Conservation (phyloP, 2,888 invertebrate species). For the Hanleya hanleyi region DNA sequence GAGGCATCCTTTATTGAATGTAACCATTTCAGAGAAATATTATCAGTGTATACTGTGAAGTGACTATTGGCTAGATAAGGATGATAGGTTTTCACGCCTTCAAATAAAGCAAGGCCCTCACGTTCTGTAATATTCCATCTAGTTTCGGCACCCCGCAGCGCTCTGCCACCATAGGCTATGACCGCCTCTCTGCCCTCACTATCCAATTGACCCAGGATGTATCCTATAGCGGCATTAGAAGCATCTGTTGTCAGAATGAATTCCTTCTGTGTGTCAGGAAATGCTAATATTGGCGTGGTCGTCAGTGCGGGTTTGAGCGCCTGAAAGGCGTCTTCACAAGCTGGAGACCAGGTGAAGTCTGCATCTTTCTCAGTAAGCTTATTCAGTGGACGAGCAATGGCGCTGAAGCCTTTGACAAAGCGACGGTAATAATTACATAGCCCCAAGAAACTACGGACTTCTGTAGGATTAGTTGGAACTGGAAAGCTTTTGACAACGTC, state of each 20-base stretch:
- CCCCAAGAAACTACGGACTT: background rate
- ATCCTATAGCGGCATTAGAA: slow-evolving; percentile 15
- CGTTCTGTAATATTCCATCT: slow-evolving; percentile 14
- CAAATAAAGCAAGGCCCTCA: slow-evolving; percentile 20
- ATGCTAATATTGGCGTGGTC: slow-evolving; percentile 15
- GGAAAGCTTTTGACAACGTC: background rate
- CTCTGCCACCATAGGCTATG: slow-evolving; percentile 23
- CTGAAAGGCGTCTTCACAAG: slow-evolving; percentile 52
- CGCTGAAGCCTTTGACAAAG: slow-evolving; percentile 56
- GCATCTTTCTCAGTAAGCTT: slow-evolving; percentile 46
- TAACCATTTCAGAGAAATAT: slow-evolving; percentile 12
- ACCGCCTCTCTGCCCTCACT: slow-evolving; percentile 7
- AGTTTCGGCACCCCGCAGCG: slow-evolving; percentile 9
- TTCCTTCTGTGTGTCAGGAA: slow-evolving; percentile 11
- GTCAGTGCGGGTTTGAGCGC: slow-evolving; percentile 41
- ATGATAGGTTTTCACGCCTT: slow-evolving; percentile 21
- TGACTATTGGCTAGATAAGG: slow-evolving; percentile 9
- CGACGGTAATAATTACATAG: slow-evolving; percentile 60
- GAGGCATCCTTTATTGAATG: slow-evolving; percentile 3
- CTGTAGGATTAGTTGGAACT: background rate
- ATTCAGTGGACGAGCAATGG: slow-evolving; percentile 51
- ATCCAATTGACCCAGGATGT: slow-evolving; percentile 21
- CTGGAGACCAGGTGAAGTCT: slow-evolving; percentile 45
- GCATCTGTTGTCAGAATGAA: slow-evolving; percentile 28
- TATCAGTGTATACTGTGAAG: slow-evolving; percentile 17